Conservation (phyloP, 53 echinoderm and acorn worm genomes). For the Paracentrotus lividus region DNA sequence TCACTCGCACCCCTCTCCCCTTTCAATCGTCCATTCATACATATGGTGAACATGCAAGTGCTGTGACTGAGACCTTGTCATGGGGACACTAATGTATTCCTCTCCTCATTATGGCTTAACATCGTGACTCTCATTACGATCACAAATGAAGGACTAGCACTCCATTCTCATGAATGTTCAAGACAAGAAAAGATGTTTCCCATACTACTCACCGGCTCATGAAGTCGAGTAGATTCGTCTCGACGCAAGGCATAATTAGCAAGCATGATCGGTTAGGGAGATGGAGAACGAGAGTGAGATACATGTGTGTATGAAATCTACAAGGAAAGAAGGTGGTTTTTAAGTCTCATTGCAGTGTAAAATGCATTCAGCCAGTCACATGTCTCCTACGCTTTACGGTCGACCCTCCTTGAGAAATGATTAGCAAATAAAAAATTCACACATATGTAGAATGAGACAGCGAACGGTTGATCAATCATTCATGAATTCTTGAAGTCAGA, state of each 20-base stretch:
- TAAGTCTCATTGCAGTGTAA: not conserved
- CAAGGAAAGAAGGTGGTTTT: slow-evolving; percentile 7
- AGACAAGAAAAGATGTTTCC: slow-evolving; percentile 17
- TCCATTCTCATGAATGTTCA: slow-evolving; percentile 45
- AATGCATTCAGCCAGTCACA: not conserved
- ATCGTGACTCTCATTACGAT: slow-evolving; percentile 53
- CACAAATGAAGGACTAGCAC: slow-evolving; percentile 28
- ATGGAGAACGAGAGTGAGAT: not conserved
- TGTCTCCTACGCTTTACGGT: not conserved
- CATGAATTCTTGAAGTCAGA: not conserved
- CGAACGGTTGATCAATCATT: slow-evolving; percentile 30
- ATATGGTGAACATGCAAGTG: not conserved
- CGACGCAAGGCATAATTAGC: slow-evolving; percentile 60
- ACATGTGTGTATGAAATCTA: slow-evolving; percentile 33
- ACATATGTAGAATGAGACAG: not conserved
- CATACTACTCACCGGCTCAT: slow-evolving; percentile 28
- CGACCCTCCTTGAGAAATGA: not conserved
- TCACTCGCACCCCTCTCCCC: not conserved
- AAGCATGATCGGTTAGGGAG: slow-evolving; percentile 56
- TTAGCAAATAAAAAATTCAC: slow-evolving; percentile 32
- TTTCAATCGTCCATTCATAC: slow-evolving; percentile 34
- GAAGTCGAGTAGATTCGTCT: slow-evolving; percentile 53
- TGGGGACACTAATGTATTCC: slow-evolving; percentile 8
- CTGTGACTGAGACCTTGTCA: not conserved
- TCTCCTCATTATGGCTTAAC: slow-evolving; percentile 28